Base-by-base conservation (phyloP, 1,140 invertebrate genomes). In the Aphaenogaster floridana region DNA sequence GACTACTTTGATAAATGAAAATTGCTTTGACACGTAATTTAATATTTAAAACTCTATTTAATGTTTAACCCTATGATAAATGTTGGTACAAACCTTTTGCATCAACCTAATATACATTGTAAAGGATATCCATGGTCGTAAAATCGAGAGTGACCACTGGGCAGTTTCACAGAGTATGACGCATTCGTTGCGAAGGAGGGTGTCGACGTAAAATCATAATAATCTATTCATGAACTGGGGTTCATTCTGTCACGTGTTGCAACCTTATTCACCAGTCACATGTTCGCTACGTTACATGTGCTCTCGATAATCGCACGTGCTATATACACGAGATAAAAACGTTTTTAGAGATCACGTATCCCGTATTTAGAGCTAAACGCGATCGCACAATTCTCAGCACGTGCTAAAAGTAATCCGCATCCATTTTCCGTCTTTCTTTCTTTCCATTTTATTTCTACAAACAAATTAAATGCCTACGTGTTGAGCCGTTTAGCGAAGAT, bases 131-230 rank as follows among this genome's bases (percentile, higher is more conserved):
- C 4, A 3, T 4, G 9, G 3, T 17, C 8, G 39, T 64, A 48
- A 79, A 48, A 50, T 17, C 8, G 50, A 36, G 11, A 28, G 5
- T 88, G 78, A 86, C 92, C 88, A 88, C 6, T 87, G 90, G 89
- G 36, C 89, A 89, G 64, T 89, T 90, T 91, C 84, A 64, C 86
- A 84, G 17, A 42, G 34, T 39, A 36, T 91, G 92, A 91, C 90
- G 90, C 91, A 92, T 88, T 59, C 66, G n/a, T 3, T 15, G 36
- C 50, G 13, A 57, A 54, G 57, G 28, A 54, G 71, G 34, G 15
- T 34, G 57, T 21, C 34, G 15, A 21, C n/a, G 15, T 42, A 21
- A 83, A 42, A 69, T 64, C 59, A 36, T 83, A 86, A 79, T 86
- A 71, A 81, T 77, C 77, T 81, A 28, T 50, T 36, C 45, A 57